Evolutionary conservation across 2,888 invertebrate species (phyloP).

Genomic region (Drosophila anomalipes): DNA sequence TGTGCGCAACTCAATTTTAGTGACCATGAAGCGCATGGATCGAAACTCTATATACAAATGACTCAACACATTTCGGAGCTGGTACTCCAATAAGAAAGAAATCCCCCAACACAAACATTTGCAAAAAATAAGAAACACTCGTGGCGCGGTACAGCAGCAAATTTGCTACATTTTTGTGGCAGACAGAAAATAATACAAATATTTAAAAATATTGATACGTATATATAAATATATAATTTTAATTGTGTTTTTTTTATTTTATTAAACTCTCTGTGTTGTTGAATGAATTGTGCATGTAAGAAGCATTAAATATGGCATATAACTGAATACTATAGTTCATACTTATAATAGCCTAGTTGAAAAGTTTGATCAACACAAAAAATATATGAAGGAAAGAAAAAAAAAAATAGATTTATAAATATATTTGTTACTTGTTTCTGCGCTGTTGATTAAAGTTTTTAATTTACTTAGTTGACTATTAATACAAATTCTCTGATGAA

Average conservation of each 20-base stretch:
- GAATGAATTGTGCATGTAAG: slow-evolving; percentile 45
- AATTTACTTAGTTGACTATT: slow-evolving; percentile 69
- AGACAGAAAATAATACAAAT: slow-evolving; percentile 16
- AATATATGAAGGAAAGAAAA: slow-evolving; percentile 14
- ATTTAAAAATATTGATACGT: slow-evolving; percentile 4
- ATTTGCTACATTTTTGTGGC: slow-evolving; percentile 32
- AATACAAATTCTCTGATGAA: slow-evolving; percentile 40
- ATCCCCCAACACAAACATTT: slow-evolving; percentile 15
- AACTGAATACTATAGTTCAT: slow-evolving; percentile 33
- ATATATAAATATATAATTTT: slow-evolving; percentile 34
- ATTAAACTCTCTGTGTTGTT: slow-evolving; percentile 77
- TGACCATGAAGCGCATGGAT: slow-evolving; percentile 36
- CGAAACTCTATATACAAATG: slow-evolving; percentile 11
- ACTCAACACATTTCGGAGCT: slow-evolving; percentile 67
- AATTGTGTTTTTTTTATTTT: slow-evolving; percentile 47
- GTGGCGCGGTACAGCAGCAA: slow-evolving; percentile 28
- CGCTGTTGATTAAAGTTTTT: slow-evolving; percentile 64
- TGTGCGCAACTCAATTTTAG: slow-evolving; percentile 41
- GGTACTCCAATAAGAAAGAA: slow-evolving; percentile 59
- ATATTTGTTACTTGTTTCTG: slow-evolving; percentile 74
- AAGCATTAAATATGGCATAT: slow-evolving; percentile 48
- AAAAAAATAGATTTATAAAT: slow-evolving; percentile 34
- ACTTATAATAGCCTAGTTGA: slow-evolving; percentile 56
- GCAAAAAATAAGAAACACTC: slow-evolving; percentile 5
- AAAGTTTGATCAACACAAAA: slow-evolving; percentile 47